Base-by-base conservation (phyloP, 2,113 vertebrate genomes). In the Gymnogyps californianus region DNA sequence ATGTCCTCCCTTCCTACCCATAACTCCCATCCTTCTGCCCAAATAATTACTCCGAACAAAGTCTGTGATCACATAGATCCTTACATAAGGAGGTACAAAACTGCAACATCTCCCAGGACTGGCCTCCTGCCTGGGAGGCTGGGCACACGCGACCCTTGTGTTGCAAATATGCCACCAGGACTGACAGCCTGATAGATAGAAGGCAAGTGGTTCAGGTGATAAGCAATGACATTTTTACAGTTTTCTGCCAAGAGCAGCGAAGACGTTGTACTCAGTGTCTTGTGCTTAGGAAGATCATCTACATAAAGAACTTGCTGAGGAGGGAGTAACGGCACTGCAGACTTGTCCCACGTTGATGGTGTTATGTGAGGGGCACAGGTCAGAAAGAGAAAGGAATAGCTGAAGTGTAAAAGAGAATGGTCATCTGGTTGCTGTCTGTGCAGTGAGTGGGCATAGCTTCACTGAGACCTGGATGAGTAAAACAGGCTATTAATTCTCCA, bases 31-130 rank as follows among this genome's bases (percentile, higher is more conserved):
- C 44, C 28, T 74, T 70, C 61, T 66, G 46, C 44, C 55, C 46
- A 64, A 54, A 40, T 8, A 57, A 31, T 71, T 79, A 32, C 25
- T 75, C 5, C 0, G 2, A 71, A 85, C 0, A 0, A 31, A 1
- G 0, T 25, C 46, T 62, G 25, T 84, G 31, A 52, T 62, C 66
- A 59, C 11, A 13, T 0, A 82, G 34, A 7, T 66, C 16, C 42
- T 58, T 34, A 66, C 70, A 62, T 10, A 78, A 75, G 25, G 46
- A n/a, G 10, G 2, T 69, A 16, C 10, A 83, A 82, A 84, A 21
- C 19, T 1, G 1, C 26, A 40, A 4, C 1, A 1, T 42, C 38
- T 88, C 32, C 32, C 22, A 67, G n/a, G 38, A 67, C 47, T 36
- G 21, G 70, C 11, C 3, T 66, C 3, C 28, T 78, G 36, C 11